Base-by-base conservation (phyloP, 2,113 vertebrate species). In the Saguinus midas region DNA sequence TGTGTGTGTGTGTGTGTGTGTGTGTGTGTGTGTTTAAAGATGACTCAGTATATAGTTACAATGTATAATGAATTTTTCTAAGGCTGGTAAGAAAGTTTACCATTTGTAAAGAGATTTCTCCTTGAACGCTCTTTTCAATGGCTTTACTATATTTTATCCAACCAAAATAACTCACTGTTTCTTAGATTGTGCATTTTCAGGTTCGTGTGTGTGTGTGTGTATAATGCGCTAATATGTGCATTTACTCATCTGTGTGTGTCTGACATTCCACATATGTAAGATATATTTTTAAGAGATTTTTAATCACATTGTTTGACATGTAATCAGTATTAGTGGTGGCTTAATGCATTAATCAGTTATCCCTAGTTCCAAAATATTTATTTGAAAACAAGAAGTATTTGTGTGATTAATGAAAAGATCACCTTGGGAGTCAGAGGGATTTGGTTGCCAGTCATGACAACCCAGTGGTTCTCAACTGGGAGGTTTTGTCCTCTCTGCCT, bases 261-360 rank as follows among this genome's bases (percentile, higher is more conserved):
- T 2, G 61, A 64, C 61, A 32, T 64, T 89, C 76, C 50, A 29
- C 29, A n/a, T 64, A 48, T 84, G 57, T 35, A 80, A 70, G 83
- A 32, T 50, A 80, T 6, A 16, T 45, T 91, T 76, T 93, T 40
- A 76, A 97, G 80, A 92, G 55, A 80, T 80, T 90, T 8, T 85
- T 89, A 89, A 45, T 96, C 87, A 72, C 45, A 72, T 90, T 45
- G 78, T 88, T 83, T 94, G 73, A 50, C 66, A 76, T 70, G n/a
- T 66, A 88, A 48, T 97, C 57, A 80, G 1, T 76, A 48, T 75
- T 76, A n/a, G 52, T 18, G 16, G 55, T 83, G 66, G 17, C 45
- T 88, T 88, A 78, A 43, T 29, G 12, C 13, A 48, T 61, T 73
- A 35, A 86, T 89, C 70, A 73, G 29, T 35, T 93, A 29, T 94